A percentile compares a stretch with the other conserved stretches of the same genome.
These are phyloP conservation scores for Aramus guarauna DNA, from an alignment of 2,113 vertebrate genomes.

Conservation along the genomic window DNA sequence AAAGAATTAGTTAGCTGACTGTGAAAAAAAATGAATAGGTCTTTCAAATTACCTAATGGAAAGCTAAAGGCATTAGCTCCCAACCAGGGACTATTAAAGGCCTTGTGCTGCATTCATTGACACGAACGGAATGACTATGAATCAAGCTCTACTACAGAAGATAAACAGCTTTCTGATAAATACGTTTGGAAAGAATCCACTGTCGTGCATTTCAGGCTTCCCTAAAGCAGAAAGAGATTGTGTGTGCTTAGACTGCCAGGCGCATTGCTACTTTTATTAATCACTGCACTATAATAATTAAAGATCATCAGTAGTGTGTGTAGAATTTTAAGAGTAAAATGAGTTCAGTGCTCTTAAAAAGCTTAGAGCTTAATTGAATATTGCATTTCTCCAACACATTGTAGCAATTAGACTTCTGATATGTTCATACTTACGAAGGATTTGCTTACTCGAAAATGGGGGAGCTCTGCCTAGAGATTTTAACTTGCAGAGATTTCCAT, in stretches of 20 bases:
- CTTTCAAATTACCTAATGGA: constrained; percentile 61
- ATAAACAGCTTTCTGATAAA: constrained; percentile 45
- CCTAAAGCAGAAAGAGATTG: neutral
- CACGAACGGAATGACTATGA: constrained; percentile 14
- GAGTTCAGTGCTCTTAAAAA: neutral
- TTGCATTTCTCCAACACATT: neutral
- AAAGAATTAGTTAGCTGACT: constrained; percentile 61
- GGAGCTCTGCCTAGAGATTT: neutral
- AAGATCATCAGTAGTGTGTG: neutral
- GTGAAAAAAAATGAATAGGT: constrained; percentile 48
- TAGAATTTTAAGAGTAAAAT: constrained; percentile 2
- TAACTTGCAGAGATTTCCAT: neutral
- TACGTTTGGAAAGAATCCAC: neutral
- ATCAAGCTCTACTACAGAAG: constrained; percentile 25
- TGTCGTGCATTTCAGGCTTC: neutral
- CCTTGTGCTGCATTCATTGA: constrained; percentile 37
- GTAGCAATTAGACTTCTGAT: neutral
- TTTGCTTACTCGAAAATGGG: neutral
- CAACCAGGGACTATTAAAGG: constrained; percentile 50
- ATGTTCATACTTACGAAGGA: neutral
- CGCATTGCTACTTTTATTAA: neutral
- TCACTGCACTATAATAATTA: neutral
- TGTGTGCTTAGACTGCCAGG: neutral
- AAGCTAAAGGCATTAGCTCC: constrained; percentile 57
- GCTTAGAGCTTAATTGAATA: neutral